Evolutionary conservation across 2,797 vertebrate species (phyloP).

Genomic region (Sphenodon punctatus): DNA sequence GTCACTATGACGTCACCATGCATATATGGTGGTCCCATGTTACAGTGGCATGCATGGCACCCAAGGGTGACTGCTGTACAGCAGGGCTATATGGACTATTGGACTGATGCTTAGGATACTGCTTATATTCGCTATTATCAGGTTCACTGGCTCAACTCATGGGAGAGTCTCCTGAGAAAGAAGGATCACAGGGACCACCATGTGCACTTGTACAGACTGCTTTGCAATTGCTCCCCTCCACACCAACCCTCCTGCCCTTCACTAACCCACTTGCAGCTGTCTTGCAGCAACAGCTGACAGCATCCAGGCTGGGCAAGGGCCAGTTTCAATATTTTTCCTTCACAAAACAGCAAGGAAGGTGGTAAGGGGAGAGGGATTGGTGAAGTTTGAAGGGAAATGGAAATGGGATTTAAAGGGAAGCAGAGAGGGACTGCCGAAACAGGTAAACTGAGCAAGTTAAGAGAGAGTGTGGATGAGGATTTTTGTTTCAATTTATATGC

Average conservation of each 20-base stretch:
- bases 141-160: neutral
- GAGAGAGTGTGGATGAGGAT: no score
- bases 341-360: slow-evolving; percentile 44
- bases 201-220: neutral
- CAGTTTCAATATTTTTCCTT: slow-evolving; percentile 50
- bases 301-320: slow-evolving; percentile 41
- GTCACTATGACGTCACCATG: no score
- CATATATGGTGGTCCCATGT: no score
- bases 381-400: neutral
- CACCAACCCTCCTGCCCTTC: slow-evolving; percentile 21
- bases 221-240: neutral
- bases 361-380: neutral
- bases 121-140: no score
- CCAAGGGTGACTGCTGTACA: no score
- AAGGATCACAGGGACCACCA: slow-evolving; percentile 1
- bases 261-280: slow-evolving; percentile 50
- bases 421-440: neutral
- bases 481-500: no score
- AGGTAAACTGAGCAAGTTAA: neutral
- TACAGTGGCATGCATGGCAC: neutral
- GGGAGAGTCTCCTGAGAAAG: slow-evolving; percentile 1
- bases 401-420: neutral
- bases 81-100: no score
- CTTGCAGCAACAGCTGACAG: slow-evolving; percentile 53
- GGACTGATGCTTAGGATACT: no score